These are phyloP conservation scores for Ecliptopera silaceata DNA, from an alignment of 2,888 invertebrate genomes.

Conservation along the genomic window DNA sequence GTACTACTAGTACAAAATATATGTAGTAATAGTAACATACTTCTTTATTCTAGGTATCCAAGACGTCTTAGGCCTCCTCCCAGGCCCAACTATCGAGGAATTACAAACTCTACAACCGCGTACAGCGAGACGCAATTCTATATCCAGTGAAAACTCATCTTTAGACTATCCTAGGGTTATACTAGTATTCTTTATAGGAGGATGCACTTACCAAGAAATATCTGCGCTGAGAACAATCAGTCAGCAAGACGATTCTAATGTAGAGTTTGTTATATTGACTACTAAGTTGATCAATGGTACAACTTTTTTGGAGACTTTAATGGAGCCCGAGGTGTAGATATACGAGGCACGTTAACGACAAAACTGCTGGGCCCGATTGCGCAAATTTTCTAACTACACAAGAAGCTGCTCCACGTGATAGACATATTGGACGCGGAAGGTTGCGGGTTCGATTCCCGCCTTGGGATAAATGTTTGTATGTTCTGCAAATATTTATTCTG, in stretches of 20 bases:
- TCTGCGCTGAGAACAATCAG: conserved; percentile 89
- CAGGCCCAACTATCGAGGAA: conserved; percentile 89
- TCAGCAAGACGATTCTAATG: conserved; percentile 90
- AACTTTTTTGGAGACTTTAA: conserved; percentile 90
- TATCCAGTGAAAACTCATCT: conserved; percentile 83
- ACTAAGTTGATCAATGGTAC: conserved; percentile 96
- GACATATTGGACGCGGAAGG: too few species aligned
- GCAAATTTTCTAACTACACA: too few species aligned
- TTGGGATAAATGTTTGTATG: too few species aligned
- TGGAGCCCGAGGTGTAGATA: conserved; percentile 74
- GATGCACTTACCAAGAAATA: conserved; percentile 97
- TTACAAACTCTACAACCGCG: conserved; percentile 84
- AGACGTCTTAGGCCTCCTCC: conserved; percentile 91
- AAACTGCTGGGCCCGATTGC: too few species aligned
- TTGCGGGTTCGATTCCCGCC: too few species aligned
- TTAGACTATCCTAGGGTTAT: conserved; percentile 87
- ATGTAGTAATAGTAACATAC: too few species aligned
- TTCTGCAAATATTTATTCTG: too few species aligned
- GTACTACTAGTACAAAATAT: too few species aligned
- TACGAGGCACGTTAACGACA: too few species aligned
- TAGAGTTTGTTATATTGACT: conserved; percentile 95
- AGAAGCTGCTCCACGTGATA: too few species aligned
- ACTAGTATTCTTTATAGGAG: conserved; percentile 97
- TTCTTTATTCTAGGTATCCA: conserved; percentile 88
- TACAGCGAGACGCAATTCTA: conserved; percentile 81